A percentile compares a stretch with the other conserved stretches of the same genome.
Evolutionary conservation across 2,888 invertebrate species (phyloP).

Genomic region (Eilema griseolum): DNA sequence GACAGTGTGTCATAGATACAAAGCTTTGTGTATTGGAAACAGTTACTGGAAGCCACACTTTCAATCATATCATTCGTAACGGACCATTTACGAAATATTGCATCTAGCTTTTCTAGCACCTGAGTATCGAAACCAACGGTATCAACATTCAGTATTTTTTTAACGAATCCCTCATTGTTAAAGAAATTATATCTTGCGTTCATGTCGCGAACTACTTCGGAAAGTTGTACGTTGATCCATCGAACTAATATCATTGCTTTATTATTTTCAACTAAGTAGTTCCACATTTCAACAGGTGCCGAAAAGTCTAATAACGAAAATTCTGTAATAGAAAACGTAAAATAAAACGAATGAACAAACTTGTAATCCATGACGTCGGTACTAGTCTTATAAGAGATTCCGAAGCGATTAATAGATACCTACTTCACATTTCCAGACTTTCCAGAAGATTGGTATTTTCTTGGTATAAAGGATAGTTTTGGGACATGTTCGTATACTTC

Average conservation of each 20-base stretch:
- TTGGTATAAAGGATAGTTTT: no score
- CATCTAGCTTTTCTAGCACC: constrained; percentile 78
- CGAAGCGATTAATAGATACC: no score
- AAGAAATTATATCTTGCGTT: constrained; percentile 81
- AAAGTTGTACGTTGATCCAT: constrained; percentile 88
- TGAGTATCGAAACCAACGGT: constrained; percentile 73
- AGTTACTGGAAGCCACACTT: constrained; percentile 76
- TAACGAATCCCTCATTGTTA: constrained; percentile 77
- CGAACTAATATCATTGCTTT: constrained; percentile 86
- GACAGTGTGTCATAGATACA: constrained; percentile 87
- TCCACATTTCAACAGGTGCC: constrained; percentile 86
- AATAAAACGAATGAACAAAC: not conserved
- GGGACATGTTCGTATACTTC: no score
- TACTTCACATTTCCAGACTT: no score
- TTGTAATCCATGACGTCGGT: not conserved
- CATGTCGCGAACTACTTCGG: constrained; percentile 81
- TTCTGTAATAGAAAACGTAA: constrained; percentile 75
- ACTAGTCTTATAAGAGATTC: no score
- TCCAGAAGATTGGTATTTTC: no score
- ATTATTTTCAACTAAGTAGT: constrained; percentile 87
- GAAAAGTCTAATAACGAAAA: constrained; percentile 82
- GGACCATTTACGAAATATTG: constrained; percentile 84
- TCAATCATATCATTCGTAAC: constrained; percentile 88
- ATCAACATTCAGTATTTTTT: constrained; percentile 78
- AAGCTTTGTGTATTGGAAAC: constrained; percentile 84